phyloP scores from a whole-genome alignment of 2,797 vertebrate species.

The Setipinna tenuifilis region DNA sequence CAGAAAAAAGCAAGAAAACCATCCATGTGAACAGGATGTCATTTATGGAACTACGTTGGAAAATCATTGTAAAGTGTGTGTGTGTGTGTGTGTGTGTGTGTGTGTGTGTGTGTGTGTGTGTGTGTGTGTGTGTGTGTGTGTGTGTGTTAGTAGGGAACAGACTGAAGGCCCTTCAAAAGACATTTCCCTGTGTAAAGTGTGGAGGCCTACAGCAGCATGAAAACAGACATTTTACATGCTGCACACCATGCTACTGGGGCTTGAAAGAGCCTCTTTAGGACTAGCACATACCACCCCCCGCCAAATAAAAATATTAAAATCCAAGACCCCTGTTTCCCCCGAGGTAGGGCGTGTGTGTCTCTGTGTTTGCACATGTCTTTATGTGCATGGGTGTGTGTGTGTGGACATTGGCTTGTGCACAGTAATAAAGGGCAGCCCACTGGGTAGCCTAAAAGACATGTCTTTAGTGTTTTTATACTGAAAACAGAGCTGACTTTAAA shows the following conservation, averaged over 20 bases:
- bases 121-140: background rate
- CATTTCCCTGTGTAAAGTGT: conserved; percentile 14
- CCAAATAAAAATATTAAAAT: conserved; percentile 8
- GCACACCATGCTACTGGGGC: conserved; percentile 5
- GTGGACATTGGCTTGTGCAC: background rate
- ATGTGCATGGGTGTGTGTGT: background rate
- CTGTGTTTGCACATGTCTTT: background rate
- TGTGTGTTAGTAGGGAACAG: background rate
- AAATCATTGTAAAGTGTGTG: background rate
- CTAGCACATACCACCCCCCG: background rate
- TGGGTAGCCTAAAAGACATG: background rate
- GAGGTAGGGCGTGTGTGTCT: background rate
- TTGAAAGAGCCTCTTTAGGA: conserved; percentile 5
- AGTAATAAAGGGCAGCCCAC: conserved; percentile 1
- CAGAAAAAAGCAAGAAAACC: background rate
- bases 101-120: background rate
- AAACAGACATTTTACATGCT: background rate
- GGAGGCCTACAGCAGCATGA: conserved; percentile 8
- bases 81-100: background rate
- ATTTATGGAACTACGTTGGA: background rate
- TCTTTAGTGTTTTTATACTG: background rate
- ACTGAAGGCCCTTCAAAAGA: conserved; percentile 7
- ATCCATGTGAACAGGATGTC: background rate
- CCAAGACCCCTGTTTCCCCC: background rate
- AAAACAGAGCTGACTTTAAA: background rate